These are phyloP conservation scores for Chionodraco myersi DNA, from an alignment of 2,113 vertebrate genomes.

Conservation along the genomic window DNA sequence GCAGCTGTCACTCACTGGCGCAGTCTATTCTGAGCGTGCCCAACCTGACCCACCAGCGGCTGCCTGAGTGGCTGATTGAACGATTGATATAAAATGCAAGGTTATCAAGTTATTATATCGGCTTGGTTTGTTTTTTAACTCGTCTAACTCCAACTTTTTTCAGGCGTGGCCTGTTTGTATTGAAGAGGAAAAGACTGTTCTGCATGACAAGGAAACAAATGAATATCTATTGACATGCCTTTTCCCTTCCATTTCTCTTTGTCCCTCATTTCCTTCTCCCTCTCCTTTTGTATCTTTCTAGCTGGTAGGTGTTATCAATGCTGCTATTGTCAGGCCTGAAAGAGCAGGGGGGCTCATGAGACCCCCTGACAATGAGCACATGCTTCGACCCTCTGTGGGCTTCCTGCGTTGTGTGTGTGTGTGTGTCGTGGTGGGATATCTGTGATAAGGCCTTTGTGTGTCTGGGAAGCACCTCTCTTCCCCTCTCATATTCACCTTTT, in stretches of 20 bases:
- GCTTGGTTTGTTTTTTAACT: not conserved
- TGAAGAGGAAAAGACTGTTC: constrained; percentile 14
- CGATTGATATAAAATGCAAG: constrained; percentile 29
- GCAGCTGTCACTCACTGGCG: constrained; percentile 59
- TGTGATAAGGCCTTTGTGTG: constrained; percentile 48
- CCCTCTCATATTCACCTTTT: constrained; percentile 43
- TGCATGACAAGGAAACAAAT: constrained; percentile 30
- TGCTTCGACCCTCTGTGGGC: constrained; percentile 54
- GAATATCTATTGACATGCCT: constrained; percentile 30
- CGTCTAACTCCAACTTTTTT: not conserved
- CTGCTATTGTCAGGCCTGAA: constrained; percentile 72
- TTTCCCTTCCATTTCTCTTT: constrained; percentile 45
- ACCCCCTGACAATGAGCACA: constrained; percentile 73
- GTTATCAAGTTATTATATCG: constrained; percentile 15
- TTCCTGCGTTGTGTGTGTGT: constrained; percentile 35
- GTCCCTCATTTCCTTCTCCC: constrained; percentile 37
- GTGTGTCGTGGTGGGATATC: constrained; percentile 31
- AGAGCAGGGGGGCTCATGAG: constrained; percentile 65
- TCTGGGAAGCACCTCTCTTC: constrained; percentile 55
- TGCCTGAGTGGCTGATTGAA: constrained; percentile 38
- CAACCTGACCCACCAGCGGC: constrained; percentile 35
- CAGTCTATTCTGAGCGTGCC: constrained; percentile 53
- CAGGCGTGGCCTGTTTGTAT: not conserved
- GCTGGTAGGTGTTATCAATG: constrained; percentile 72
- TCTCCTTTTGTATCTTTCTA: constrained; percentile 50